Conservation (phyloP, 2,797 vertebrate genomes). For the Manis javanica region DNA sequence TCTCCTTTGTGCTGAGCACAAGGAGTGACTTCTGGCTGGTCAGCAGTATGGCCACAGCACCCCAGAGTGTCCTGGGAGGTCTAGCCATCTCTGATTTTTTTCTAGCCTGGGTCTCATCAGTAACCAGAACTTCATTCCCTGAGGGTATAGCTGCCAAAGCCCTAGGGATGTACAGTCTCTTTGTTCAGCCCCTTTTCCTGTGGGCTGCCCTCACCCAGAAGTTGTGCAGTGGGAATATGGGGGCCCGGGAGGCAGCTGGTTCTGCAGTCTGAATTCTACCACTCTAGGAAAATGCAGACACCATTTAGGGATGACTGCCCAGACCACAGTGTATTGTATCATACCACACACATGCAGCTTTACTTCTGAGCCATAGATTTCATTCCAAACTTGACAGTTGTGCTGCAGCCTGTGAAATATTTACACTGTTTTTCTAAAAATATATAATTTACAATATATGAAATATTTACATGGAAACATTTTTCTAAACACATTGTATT, state of each 20-base stretch:
- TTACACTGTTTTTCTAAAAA: conserved; percentile 61
- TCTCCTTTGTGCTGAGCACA: background rate
- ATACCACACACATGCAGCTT: background rate
- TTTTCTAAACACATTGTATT: conserved; percentile 46
- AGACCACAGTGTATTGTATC: background rate
- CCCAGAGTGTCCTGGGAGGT: no score
- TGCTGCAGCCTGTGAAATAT: conserved; percentile 59
- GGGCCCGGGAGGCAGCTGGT: background rate
- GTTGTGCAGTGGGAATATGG: background rate
- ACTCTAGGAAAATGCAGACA: background rate
- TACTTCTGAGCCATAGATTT: conserved; percentile 22
- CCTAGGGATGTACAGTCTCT: background rate
- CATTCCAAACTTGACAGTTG: conserved; percentile 62
- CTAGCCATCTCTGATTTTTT: background rate
- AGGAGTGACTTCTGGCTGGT: background rate
- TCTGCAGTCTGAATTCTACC: background rate
- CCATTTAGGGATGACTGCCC: background rate
- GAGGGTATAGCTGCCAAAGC: background rate
- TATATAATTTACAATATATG: conserved; percentile 53
- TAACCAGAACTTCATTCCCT: background rate
- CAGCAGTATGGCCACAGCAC: background rate
- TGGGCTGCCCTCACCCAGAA: background rate
- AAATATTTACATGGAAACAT: conserved; percentile 55
- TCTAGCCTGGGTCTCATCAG: background rate
- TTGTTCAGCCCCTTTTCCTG: background rate